These are phyloP conservation scores for Ceyx melanurus DNA, from an alignment of 2,113 vertebrate species.

Conservation along the genomic window DNA sequence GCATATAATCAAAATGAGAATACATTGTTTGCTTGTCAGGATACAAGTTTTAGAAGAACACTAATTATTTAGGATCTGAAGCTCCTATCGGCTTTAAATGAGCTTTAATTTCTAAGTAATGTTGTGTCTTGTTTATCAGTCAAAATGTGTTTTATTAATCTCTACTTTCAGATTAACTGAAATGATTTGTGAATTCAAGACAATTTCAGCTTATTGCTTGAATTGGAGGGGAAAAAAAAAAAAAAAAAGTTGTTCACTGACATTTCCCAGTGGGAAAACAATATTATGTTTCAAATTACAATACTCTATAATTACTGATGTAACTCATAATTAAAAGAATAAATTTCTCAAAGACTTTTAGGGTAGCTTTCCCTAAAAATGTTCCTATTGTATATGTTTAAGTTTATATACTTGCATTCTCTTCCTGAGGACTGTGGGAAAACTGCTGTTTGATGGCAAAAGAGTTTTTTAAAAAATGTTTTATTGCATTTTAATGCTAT, in stretches of 20 bases:
- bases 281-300: neutral
- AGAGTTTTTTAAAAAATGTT: rapidly evolving
- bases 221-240: neutral
- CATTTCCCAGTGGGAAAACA: neutral
- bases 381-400: rapidly evolving
- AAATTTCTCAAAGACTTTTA: neutral
- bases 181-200: neutral
- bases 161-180: neutral
- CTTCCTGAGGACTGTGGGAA: neutral
- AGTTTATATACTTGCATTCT: neutral
- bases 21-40: neutral
- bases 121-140: neutral
- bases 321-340: neutral
- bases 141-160: neutral
- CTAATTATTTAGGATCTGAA: neutral
- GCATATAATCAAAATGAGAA: neutral
- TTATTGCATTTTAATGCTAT: neutral
- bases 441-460: neutral
- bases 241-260: neutral
- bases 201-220: neutral
- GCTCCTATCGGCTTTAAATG: neutral
- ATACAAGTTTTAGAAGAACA: neutral
- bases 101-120: neutral
- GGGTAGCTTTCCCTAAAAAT: neutral
- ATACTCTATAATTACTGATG: neutral